phyloP scores from a whole-genome alignment of 92 coral and sea anemone species.

The Zoanthus sansibaricus region DNA sequence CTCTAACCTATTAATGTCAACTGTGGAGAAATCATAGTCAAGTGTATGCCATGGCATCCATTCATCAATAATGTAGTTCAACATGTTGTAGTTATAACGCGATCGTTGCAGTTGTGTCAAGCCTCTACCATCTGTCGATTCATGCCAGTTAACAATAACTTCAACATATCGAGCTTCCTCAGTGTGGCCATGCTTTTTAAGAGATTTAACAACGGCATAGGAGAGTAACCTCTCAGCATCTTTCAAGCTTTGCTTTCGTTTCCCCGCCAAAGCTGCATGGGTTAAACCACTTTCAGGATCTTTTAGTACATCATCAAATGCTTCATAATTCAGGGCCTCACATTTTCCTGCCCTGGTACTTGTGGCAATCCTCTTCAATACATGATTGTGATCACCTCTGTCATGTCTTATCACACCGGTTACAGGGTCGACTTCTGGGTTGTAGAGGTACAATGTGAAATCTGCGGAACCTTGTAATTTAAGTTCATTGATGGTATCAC shows the following conservation, averaged over 20 bases:
- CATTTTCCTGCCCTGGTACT: slow-evolving; percentile 52
- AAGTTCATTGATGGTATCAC: slow-evolving; percentile 28
- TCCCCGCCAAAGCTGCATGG: slow-evolving; percentile 71
- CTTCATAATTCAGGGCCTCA: slow-evolving; percentile 40
- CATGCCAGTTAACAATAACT: slow-evolving; percentile 71
- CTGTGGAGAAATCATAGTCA: slow-evolving; percentile 66
- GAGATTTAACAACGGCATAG: slow-evolving; percentile 53
- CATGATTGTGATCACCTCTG: slow-evolving; percentile 70
- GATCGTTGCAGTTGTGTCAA: slow-evolving; percentile 63
- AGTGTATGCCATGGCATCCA: slow-evolving; percentile 82
- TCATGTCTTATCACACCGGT: slow-evolving; percentile 60
- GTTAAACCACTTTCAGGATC: slow-evolving; percentile 72
- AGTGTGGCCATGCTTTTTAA: slow-evolving; percentile 49
- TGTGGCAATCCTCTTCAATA: slow-evolving; percentile 55
- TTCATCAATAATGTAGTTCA: slow-evolving; percentile 66
- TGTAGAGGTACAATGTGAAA: slow-evolving; percentile 34
- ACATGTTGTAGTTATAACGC: slow-evolving; percentile 59
- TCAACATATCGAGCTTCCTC: slow-evolving; percentile 58
- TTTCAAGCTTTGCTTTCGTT: slow-evolving; percentile 64
- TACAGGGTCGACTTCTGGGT: slow-evolving; percentile 63
- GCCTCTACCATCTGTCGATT: slow-evolving; percentile 70
- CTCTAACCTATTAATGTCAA: slow-evolving; percentile 70
- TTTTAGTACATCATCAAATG: slow-evolving; percentile 67
- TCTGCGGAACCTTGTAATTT: slow-evolving; percentile 40
- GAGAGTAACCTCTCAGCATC: slow-evolving; percentile 75